Base-by-base conservation (phyloP, 1,140 invertebrate genomes). In the Ceratina japonica region DNA sequence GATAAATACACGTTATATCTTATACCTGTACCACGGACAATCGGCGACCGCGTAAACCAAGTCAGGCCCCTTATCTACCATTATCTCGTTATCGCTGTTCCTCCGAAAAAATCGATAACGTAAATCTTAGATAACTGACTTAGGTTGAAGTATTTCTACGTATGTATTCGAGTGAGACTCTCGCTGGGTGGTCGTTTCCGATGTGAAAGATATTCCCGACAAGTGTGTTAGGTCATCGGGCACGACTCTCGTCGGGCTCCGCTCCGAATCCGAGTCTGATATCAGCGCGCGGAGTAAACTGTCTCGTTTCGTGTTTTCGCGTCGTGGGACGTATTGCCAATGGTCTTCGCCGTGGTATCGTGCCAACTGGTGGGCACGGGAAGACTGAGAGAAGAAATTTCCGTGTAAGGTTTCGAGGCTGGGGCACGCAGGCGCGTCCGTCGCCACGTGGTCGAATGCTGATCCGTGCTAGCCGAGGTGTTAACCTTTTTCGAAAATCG, bases 401-500 rank as follows among this genome's bases (percentile, higher is more conserved):
- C 80, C 80, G 84, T 82, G 83, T 75, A 85, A 81, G 84, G 68
- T 82, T 66, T 75, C 64, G 73, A 82, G 82, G 54, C 59, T 70
- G 84, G 77, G 84, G 65, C 85, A 86, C 85, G 85, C 85, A 86
- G 85, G 85, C 85, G 85, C 85, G 83, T 72, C 81, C 81, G 81
- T 80, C 79, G 85, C 84, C 84, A 86, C 85, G 85, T 86, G 85
- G 80, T 86, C 83, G 76, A 74, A 70, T 75, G 83, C 56, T 79
- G 82, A 85, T 85, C 78, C 82, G 64, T 58, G 70, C 72, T 75
- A 71, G 70, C 37, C 79, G 83, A 84, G 82, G 82, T 85, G 83
- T 84, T 85, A 84, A 84, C 70, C 82, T 85, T 85, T 85, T 85
- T 85, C 82, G 84, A 85, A 85, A 85, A 85, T 85, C 84, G 82